Base-by-base conservation (phyloP, 2,888 invertebrate species). In the Protonemura montana region DNA sequence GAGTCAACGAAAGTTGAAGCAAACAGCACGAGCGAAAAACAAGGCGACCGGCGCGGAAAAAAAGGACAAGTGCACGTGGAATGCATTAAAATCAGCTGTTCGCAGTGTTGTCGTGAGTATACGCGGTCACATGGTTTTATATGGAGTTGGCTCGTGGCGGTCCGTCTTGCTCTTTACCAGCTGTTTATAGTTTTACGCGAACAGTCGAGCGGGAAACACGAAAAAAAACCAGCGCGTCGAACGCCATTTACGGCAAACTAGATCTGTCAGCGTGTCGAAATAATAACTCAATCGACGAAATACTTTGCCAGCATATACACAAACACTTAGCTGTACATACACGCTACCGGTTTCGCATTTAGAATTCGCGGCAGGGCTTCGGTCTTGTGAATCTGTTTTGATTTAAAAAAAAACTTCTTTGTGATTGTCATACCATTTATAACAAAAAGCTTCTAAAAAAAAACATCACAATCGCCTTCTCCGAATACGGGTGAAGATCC, bases 241-340 rank as follows among this genome's bases (percentile, higher is more conserved):
- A 59, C 59, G 13, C 59, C 59, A 59, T 59, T 59, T 59, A 59
- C 16, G 59, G 59, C 59, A 59, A 59, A 59, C 59, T 7, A 59
- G 59, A 59, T 59, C 59, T 59, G 59, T 59, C 59, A 59, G 59
- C 59, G 59, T 21, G 59, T 59, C 59, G 59, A 59, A 59, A 59
- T 59, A 59, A 59, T 59, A 13, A 59, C 59, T 59, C 59, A 59
- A 59, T 59, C 59, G 21, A 59, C 59, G 59, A 59, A 59, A 59
- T 59, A 59, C 59, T 59, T 7, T 41, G 41, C n/a, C 41, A 59
- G 59, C 59, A 59, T 21, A 59, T 59, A 21, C 59, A 21, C 59
- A 13, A 59, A 35, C 35, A 35, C 35, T 35, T n/a, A 13, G 41
- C 59, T 21, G 59, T 21, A 3, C 59, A 13, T 1, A 3, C 59